Base-by-base conservation (phyloP, 2,888 invertebrate genomes). In the Pammene fasciana region DNA sequence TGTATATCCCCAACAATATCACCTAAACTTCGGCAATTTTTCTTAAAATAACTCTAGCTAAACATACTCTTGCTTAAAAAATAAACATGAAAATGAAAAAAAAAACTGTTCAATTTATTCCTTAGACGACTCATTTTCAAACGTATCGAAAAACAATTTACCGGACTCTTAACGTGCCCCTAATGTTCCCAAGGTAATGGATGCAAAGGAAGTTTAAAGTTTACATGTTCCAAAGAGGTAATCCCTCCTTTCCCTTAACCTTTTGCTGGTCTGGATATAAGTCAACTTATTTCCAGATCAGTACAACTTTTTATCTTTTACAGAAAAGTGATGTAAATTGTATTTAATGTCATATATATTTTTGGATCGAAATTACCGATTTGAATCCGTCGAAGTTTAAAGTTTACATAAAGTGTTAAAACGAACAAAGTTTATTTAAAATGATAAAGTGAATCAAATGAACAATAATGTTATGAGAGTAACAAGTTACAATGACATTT, bases 321-420 rank as follows among this genome's bases (percentile, higher is more conserved):
- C 88, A 90, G 90, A 82, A 82, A 85, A 88, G 88, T 90, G 86
- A 83, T 86, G 84, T 77, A n/a, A 78, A 72, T 70, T 72, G 75
- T 78, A 85, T 82, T 84, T 82, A 79, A 85, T 86, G 79, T 79
- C 74, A 82, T 85, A 86, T 86, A 86, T 88, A 89, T 87, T 89
- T 90, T 89, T 89, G 82, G 90, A 86, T 84, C 79, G 79, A 85
- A 84, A 79, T 79, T 82, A 86, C 78, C 80, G 83, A 86, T 84
- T 82, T 82, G 73, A 89, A 83, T 90, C 88, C 87, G 88, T 89
- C 88, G 83, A 86, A 88, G 86, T 89, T 88, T 86, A 91, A 89
- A 90, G 83, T 89, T 86, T 85, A 86, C 79, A 81, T 81, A 73
- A 80, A 86, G 84, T 85, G 84, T 82, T 82, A 72, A 84, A 82